Base-by-base conservation (phyloP, 2,797 vertebrate genomes). In the Cercopithecus mitis region DNA sequence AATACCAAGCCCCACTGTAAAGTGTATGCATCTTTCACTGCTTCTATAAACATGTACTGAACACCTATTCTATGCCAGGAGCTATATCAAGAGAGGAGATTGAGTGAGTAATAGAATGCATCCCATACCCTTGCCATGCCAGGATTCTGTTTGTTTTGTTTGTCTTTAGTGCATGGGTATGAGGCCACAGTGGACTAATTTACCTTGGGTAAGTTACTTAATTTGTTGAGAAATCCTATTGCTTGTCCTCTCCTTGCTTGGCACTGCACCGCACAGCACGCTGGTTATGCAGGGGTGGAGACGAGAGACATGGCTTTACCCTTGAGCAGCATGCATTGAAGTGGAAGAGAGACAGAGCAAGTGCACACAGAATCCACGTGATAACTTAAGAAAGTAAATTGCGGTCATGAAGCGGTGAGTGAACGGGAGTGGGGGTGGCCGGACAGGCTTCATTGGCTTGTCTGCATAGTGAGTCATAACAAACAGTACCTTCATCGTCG, bases 71-170 rank as follows among this genome's bases (percentile, higher is more conserved):
- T 27, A 20, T 20, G 55, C 81, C 19, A 61, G 70, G 36, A 20
- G 11, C 8, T 47, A 4, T 22, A 50, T 27, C 55, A 81, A 55
- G 24, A 33, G 72, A 20, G 5, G n/a, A 7, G n/a, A 75, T 41
- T 41, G 7, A 61, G n/a, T 61, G 30, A 12, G 17, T 24, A 43
- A 55, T 43, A 24, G 61, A 73, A n/a, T 47, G 25, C 6, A 57
- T 15, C 9, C 12, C 0, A 15, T 36, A 30, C 4, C 27, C 11
- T 14, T n/a, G 33, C 2, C 4, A 15, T 15, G 8, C 10, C 36
- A 22, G 47, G 25, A 1, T 83, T 47, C 41, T 13, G 8, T 45
- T 64, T 67, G 12, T 2, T 27, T 24, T 0, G 0, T 73, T 77
- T 58, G 33, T 79, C 20, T 45, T 20, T 1, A n/a, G 13, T 72